These are phyloP conservation scores for Onychomys leucogaster DNA, from an alignment of 2,797 vertebrate genomes.

Conservation along the genomic window DNA sequence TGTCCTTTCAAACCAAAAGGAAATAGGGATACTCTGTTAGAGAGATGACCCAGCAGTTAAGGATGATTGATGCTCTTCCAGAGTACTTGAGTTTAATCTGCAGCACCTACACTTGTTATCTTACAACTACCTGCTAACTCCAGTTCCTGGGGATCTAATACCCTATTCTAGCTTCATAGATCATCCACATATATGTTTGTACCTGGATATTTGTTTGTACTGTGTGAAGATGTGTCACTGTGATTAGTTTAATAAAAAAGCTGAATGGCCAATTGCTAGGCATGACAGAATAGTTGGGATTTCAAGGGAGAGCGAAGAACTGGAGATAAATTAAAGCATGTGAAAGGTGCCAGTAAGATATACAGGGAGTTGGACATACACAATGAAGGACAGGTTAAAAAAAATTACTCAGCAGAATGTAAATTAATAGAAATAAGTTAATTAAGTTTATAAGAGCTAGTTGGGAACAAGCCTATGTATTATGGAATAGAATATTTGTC, in stretches of 20 bases:
- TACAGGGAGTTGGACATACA: neutral
- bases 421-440: neutral
- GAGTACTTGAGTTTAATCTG: neutral
- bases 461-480: neutral
- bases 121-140: neutral
- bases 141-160: too few species aligned
- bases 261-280: neutral
- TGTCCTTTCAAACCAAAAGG: neutral
- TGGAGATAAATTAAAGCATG: neutral
- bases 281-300: neutral
- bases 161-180: neutral
- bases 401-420: neutral
- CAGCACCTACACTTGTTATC: neutral
- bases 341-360: neutral
- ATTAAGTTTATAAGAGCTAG: neutral
- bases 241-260: neutral
- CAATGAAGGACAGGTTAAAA: neutral
- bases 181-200: neutral
- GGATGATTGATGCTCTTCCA: neutral
- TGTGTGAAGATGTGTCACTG: neutral
- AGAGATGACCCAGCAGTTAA: neutral
- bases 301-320: neutral
- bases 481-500: neutral
- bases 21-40: neutral
- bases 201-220: neutral